Conservation (phyloP, 23 tunicate genomes). For the Ciona savignyi region DNA sequence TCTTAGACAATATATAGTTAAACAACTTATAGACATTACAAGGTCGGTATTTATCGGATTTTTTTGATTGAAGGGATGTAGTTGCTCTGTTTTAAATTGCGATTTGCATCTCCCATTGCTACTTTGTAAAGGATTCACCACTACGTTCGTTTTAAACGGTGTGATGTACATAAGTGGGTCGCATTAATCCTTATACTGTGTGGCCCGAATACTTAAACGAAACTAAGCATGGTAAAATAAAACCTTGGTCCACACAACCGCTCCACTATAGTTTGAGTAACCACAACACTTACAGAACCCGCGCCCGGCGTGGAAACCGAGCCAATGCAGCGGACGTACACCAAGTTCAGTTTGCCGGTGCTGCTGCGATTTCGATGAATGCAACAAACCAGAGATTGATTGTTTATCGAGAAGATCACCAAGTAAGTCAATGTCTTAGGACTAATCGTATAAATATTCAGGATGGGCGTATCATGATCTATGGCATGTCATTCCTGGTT, state of each 20-base stretch:
- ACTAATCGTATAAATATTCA: not conserved
- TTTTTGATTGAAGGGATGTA: too few species aligned
- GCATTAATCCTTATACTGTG: not conserved
- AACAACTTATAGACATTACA: too few species aligned
- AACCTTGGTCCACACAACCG: not conserved
- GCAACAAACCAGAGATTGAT: constrained; percentile 9
- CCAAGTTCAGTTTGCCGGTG: constrained; percentile 32
- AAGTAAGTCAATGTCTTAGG: not conserved
- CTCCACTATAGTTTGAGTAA: not conserved
- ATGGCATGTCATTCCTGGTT: too few species aligned
- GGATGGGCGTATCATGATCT: not conserved
- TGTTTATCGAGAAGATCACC: not conserved
- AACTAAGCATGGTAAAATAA: not conserved
- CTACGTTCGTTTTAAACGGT: too few species aligned
- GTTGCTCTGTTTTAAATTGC: too few species aligned
- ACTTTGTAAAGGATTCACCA: too few species aligned
- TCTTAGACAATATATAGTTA: too few species aligned
- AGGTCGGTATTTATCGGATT: too few species aligned
- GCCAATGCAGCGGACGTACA: constrained; percentile 10
- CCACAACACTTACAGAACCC: constrained; percentile 9
- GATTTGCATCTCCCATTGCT: too few species aligned
- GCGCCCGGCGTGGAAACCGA: constrained; percentile 16
- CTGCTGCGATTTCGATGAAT: constrained; percentile 6
- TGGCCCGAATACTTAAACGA: too few species aligned
- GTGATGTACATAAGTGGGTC: not conserved